phyloP scores from a whole-genome alignment of 2,113 vertebrate genomes.

The Phocoena phocoena region DNA sequence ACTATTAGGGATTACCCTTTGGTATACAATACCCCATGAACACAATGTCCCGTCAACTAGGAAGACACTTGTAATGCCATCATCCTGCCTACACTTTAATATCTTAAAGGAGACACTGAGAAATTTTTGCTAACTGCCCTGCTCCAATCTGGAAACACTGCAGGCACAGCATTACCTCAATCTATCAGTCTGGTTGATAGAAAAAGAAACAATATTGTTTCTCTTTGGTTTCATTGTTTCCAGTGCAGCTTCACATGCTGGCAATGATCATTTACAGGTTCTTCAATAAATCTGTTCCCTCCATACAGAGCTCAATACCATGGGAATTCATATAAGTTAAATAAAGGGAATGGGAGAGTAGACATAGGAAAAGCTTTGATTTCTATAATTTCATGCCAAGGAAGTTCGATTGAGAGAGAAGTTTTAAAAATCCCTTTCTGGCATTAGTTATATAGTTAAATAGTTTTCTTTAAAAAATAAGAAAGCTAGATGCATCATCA shows the following conservation, averaged over 20 bases:
- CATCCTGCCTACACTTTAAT: neutral
- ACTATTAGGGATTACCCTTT: neutral
- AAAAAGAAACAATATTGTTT: neutral
- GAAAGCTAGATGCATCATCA: neutral
- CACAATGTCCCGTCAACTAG: neutral
- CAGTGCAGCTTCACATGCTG: neutral
- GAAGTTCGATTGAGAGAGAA: constrained; percentile 1
- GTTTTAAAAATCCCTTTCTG: constrained; percentile 56
- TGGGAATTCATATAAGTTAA: neutral
- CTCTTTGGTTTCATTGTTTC: neutral
- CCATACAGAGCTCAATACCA: neutral
- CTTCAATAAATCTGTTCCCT: neutral
- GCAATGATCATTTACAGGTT: neutral
- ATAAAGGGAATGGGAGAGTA: neutral
- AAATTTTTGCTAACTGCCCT: neutral
- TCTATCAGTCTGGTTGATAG: neutral
- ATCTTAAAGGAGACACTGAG: neutral
- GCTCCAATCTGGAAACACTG: neutral
- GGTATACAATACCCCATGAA: neutral
- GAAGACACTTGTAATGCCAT: neutral
- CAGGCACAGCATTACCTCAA: neutral
- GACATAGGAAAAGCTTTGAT: neutral
- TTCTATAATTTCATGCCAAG: constrained; percentile 16
- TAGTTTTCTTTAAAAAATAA: neutral
- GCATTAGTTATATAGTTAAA: neutral